Conservation (phyloP, 1,140 invertebrate genomes). For the Adelges cooleyi region DNA sequence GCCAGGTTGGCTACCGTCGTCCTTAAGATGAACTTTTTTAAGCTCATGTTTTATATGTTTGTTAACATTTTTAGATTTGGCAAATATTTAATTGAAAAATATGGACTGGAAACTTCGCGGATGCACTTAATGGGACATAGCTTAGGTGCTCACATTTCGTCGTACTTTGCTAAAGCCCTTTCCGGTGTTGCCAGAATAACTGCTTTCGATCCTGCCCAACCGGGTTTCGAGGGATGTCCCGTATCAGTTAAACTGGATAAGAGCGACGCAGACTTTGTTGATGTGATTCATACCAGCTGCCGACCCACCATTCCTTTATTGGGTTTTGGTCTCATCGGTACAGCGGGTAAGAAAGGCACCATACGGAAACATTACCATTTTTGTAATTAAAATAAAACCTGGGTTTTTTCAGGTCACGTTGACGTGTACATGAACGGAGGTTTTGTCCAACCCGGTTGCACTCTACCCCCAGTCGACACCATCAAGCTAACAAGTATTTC, state of each 20-base stretch:
- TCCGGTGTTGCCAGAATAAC: conserved; percentile 36
- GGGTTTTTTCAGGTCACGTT: conserved; percentile 44
- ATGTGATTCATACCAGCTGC: conserved; percentile 61
- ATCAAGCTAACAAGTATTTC: conserved; percentile 31
- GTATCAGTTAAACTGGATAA: conserved; percentile 51
- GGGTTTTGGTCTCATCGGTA: conserved; percentile 38
- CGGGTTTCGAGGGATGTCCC: conserved; percentile 44
- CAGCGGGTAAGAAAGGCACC: conserved; percentile 34
- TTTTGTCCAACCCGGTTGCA: conserved; percentile 52
- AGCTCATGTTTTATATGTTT: conserved; percentile 15
- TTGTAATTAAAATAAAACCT: not conserved
- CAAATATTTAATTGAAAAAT: conserved; percentile 34
- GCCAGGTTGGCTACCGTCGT: conserved; percentile 6
- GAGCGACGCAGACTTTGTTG: conserved; percentile 56
- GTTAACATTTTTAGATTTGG: conserved; percentile 36
- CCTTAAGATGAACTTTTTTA: too few relatives aligned
- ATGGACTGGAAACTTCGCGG: conserved; percentile 30
- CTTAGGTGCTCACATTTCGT: conserved; percentile 39
- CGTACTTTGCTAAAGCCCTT: conserved; percentile 38
- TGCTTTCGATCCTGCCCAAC: conserved; percentile 55
- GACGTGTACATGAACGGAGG: conserved; percentile 68
- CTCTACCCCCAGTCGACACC: conserved; percentile 12
- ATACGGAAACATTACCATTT: not conserved
- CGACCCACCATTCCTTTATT: conserved; percentile 38
- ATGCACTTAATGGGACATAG: conserved; percentile 40